These are phyloP conservation scores for Melangyna quadrimaculata DNA, from an alignment of 2,888 invertebrate species.

Conservation along the genomic window DNA sequence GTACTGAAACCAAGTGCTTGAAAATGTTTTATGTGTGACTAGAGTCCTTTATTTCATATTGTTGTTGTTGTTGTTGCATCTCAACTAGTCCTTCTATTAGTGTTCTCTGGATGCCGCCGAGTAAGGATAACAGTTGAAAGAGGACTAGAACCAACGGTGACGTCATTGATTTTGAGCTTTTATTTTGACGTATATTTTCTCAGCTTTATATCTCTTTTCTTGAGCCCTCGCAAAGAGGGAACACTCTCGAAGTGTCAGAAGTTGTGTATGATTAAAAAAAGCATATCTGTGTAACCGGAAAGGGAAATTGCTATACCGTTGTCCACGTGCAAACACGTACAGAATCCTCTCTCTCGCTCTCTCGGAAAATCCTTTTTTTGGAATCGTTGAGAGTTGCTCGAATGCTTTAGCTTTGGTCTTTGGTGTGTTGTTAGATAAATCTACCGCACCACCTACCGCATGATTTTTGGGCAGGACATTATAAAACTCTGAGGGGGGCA, in stretches of 20 bases:
- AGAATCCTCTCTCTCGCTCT: neutral
- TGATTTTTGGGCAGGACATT: slow-evolving; percentile 66
- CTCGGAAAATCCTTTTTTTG: neutral
- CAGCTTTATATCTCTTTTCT: slow-evolving; percentile 3
- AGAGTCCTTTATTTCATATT: slow-evolving; percentile 32
- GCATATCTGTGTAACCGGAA: slow-evolving; percentile 14
- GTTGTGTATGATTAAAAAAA: neutral
- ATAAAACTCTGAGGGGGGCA: neutral
- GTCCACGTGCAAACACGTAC: slow-evolving; percentile 29
- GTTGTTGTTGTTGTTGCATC: slow-evolving; percentile 7
- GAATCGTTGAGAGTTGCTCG: slow-evolving; percentile 25
- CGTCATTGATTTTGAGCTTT: slow-evolving; percentile 66
- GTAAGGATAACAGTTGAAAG: slow-evolving; percentile 46
- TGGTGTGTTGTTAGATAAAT: neutral
- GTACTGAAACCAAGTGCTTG: slow-evolving; percentile 60
- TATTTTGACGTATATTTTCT: slow-evolving; percentile 44
- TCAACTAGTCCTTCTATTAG: neutral
- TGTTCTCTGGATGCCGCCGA: slow-evolving; percentile 22
- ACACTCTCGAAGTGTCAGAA: slow-evolving; percentile 1
- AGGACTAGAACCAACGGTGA: slow-evolving; percentile 43
- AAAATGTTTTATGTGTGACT: slow-evolving; percentile 65
- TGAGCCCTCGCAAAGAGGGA: neutral
- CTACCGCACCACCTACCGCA: slow-evolving; percentile 61
- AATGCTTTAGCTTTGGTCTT: neutral
- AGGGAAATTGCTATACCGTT: slow-evolving; percentile 28